Base-by-base conservation (phyloP, 2,113 vertebrate genomes). In the Salvator merianae region DNA sequence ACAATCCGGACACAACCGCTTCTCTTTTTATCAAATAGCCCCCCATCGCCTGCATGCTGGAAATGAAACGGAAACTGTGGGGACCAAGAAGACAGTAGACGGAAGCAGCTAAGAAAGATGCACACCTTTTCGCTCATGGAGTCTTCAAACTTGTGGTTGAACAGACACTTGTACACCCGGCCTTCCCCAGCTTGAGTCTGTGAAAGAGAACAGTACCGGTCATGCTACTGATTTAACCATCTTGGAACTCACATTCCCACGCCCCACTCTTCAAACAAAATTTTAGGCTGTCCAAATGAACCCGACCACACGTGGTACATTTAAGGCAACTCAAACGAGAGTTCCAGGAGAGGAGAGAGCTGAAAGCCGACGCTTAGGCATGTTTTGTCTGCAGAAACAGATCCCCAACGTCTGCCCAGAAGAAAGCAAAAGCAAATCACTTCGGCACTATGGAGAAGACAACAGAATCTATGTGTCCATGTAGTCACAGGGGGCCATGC, bases 101-200 rank as follows among this genome's bases (percentile, higher is more conserved):
- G 7, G 10, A 53, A 9, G 24, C 22, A 76, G 14, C 13, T 28
- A 16, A 22, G 12, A 30, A 22, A 3, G 34, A 77, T 69, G 92
- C 95, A 1, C 82, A 98, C 98, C 96, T 97, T 97, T 89, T 98
- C 97, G 91, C 98, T 98, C 98, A 99, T 99, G 53, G 97, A 97
- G 83, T 99, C 98, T 93, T 99, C 98, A 96, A 99, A 99, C 93
- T 99, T 99, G 95, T 99, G 98, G 89, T 99, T 99, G 91, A 99
- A 99, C 85, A 99, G 97, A 95, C 98, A 99, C 91, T 99, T 99
- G 95, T 99, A 99, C 34, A 99, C 97, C 90, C 97, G 93, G 28
- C 98, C 98, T 94, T 99, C 98, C 78, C 98, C 98, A 82, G 98
- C 98, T 86, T 97, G 97, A 76, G 96, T 97, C 98, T 99, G 90